Evolutionary conservation across 2,888 invertebrate genomes (phyloP).

Genomic region (Drosophila cyrtoloma): DNA sequence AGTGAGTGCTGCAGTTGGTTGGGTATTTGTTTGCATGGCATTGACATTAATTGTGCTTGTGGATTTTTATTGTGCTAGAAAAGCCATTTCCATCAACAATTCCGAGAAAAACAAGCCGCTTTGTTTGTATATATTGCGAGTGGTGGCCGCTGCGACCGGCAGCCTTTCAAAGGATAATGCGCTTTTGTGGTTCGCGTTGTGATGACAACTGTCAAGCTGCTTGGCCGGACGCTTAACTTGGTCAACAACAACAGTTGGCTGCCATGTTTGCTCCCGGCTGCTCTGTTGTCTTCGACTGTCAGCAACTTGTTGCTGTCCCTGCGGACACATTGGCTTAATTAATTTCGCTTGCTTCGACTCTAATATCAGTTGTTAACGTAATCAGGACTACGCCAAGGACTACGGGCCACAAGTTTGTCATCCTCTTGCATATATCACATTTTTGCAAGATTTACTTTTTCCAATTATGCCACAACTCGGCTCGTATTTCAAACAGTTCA

Average conservation of each 20-base stretch:
- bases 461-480: conserved; percentile 19
- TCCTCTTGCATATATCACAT: neutral
- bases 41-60: conserved; percentile 15
- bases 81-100: conserved; percentile 67
- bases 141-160: neutral
- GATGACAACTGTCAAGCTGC: conserved; percentile 44
- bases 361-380: conserved; percentile 7
- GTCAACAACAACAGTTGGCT: conserved; percentile 18
- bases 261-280: conserved; percentile 8
- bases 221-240: conserved; percentile 37
- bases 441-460: conserved; percentile 14
- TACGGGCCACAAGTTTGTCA: neutral
- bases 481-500: conserved; percentile 19
- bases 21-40: conserved; percentile 13
- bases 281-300: conserved; percentile 12
- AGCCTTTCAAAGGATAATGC: conserved; percentile 38
- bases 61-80: conserved; percentile 63
- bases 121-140: conserved; percentile 43
- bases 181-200: conserved; percentile 34
- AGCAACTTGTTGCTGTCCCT: conserved; percentile 55
- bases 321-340: conserved; percentile 66
- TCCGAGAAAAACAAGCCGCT: conserved; percentile 44
- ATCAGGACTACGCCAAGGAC: conserved; percentile 11
- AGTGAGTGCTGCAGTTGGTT: conserved; percentile 1
- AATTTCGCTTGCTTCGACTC: conserved; percentile 57